Evolutionary conservation across 2,797 vertebrate species (phyloP).

Genomic region (Denticeps clupeoides): DNA sequence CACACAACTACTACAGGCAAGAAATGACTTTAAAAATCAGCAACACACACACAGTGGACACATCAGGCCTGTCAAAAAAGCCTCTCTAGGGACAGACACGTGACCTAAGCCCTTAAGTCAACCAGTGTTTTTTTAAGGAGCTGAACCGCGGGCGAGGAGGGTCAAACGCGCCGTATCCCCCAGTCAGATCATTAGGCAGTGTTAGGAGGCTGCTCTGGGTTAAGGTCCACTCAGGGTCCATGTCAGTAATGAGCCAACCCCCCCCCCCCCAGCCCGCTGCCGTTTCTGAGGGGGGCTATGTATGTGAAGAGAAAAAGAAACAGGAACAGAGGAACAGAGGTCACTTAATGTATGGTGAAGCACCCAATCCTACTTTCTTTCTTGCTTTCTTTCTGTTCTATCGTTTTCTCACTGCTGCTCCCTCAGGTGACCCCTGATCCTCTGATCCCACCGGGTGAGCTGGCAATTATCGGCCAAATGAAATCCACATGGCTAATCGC

Average conservation of each 20-base stretch:
- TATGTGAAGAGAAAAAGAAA: no score
- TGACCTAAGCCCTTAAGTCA: constrained; percentile 43
- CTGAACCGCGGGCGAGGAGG: constrained; percentile 38
- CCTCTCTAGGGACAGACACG: constrained; percentile 32
- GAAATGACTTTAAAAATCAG: no score
- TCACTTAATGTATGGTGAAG: no score
- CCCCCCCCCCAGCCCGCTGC: no score
- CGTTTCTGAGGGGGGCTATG: no score
- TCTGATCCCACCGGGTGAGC: constrained; percentile 12
- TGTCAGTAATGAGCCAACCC: no score
- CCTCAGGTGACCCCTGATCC: constrained; percentile 15
- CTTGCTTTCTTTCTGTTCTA: constrained; percentile 22
- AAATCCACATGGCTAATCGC: constrained; percentile 16
- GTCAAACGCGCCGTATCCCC: constrained; percentile 46
- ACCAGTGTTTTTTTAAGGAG: constrained; percentile 38
- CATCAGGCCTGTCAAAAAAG: constrained; percentile 34
- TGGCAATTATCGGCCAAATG: constrained; percentile 11
- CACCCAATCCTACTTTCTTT: constrained; percentile 3
- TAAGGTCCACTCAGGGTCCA: no score
- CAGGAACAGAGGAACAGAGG: constrained; percentile 5
- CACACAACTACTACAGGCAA: no score
- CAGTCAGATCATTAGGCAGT: constrained; percentile 64
- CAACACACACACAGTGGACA: constrained; percentile 14
- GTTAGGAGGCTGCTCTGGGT: no score
- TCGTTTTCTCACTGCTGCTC: background rate